Evolutionary conservation across 1,140 invertebrate species (phyloP).

Genomic region (Heliothis subflexa): DNA sequence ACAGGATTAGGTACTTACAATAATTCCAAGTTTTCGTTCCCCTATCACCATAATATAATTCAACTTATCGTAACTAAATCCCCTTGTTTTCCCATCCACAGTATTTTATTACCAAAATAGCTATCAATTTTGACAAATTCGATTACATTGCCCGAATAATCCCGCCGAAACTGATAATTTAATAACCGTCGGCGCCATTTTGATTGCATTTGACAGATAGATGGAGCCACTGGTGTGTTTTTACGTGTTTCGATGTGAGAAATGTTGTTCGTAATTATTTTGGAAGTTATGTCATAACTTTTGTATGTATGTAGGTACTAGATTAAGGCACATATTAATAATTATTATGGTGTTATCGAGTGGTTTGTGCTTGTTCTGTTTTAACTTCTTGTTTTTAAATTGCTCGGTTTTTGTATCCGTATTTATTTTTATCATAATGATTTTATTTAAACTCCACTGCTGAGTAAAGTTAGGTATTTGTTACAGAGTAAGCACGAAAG

Average conservation of each 20-base stretch:
- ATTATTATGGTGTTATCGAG: no score
- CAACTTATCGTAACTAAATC: conserved; percentile 8
- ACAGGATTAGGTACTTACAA: not conserved
- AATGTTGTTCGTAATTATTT: not conserved
- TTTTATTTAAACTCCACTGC: no score
- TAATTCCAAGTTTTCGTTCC: not conserved
- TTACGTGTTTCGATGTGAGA: not conserved
- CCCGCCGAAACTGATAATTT: conserved; percentile 44
- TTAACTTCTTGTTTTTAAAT: no score
- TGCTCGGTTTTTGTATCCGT: no score
- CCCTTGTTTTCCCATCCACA: conserved; percentile 31
- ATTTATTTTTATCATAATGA: no score
- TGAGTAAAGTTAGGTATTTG: no score
- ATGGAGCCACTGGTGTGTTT: conserved; percentile 43
- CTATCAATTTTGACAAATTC: conserved; percentile 55
- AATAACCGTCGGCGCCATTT: conserved; percentile 49
- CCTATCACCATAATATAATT: conserved; percentile 9
- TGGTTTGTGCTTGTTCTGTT: no score
- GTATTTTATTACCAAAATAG: conserved; percentile 52
- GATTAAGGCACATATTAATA: no score
- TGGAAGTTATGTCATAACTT: not conserved
- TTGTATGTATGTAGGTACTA: no score
- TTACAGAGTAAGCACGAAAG: no score
- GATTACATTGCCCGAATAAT: conserved; percentile 48
- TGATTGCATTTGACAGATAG: conserved; percentile 47